phyloP scores from a whole-genome alignment of 2,888 invertebrate species.

The Petrophora chlorosata region DNA sequence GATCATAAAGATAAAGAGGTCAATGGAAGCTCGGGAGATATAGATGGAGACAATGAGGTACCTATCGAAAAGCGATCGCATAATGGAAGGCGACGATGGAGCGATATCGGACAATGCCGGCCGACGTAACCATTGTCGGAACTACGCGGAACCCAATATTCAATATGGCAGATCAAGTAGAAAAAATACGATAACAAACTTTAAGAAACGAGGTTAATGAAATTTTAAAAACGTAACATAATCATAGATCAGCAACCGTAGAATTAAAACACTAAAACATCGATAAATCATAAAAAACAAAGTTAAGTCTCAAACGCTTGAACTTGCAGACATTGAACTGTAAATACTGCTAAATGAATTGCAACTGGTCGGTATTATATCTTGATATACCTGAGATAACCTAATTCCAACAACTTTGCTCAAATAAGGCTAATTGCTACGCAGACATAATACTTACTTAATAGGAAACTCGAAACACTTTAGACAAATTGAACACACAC shows the following conservation, averaged over 20 bases:
- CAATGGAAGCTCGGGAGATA: conserved; percentile 20
- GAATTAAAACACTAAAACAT: not conserved
- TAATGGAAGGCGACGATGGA: conserved; percentile 36
- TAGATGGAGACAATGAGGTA: conserved; percentile 16
- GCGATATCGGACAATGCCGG: conserved; percentile 37
- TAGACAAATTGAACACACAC: no score
- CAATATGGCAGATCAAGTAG: conserved; percentile 12
- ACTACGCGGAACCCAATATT: conserved; percentile 4
- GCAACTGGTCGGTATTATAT: no score
- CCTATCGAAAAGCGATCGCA: conserved; percentile 29
- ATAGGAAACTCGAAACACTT: no score
- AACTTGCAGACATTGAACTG: no score
- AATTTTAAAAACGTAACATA: conserved; percentile 5
- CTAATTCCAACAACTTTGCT: no score
- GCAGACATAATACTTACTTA: no score
- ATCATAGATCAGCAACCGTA: conserved; percentile 1
- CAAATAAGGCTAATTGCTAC: no score
- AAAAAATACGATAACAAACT: conserved; percentile 5
- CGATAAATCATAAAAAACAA: no score
- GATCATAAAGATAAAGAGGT: conserved; percentile 23
- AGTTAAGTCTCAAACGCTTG: no score
- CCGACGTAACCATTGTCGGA: conserved; percentile 9
- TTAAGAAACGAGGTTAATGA: conserved; percentile 15
- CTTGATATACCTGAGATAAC: no score
- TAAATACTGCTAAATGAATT: no score